phyloP scores from a whole-genome alignment of 1,140 invertebrate species.

The Drosophila repleta region DNA sequence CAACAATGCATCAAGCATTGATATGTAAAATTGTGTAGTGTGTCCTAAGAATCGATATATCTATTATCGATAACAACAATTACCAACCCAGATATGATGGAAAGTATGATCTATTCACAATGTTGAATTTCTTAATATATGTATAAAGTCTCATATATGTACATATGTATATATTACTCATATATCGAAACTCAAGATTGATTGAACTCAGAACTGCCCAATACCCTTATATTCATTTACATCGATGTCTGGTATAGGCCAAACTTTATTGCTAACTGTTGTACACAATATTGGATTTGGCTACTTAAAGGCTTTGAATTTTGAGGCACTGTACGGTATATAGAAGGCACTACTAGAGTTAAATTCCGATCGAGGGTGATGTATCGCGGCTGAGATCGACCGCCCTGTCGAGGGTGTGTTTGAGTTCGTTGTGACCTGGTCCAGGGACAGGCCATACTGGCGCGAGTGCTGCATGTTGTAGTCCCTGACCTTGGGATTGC shows the following conservation, averaged over 20 bases:
- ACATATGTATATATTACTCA: too few species aligned
- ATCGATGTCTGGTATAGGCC: neutral
- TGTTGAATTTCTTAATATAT: too few species aligned
- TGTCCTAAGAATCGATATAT: too few species aligned
- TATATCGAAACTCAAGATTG: too few species aligned
- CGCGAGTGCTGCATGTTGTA: conserved; percentile 17
- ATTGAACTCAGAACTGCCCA: too few species aligned
- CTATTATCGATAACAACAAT: too few species aligned
- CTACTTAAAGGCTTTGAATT: conserved; percentile 82
- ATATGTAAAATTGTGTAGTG: too few species aligned
- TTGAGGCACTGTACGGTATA: conserved; percentile 82
- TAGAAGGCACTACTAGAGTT: conserved; percentile 65
- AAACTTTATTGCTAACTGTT: conserved; percentile 62
- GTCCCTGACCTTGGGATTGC: neutral
- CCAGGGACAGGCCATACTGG: conserved; percentile 42
- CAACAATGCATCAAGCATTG: too few species aligned
- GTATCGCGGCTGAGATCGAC: conserved; percentile 75
- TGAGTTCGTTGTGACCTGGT: conserved; percentile 52
- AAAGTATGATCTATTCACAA: too few species aligned
- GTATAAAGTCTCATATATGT: too few species aligned
- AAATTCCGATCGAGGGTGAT: conserved; percentile 70
- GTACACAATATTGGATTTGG: conserved; percentile 53
- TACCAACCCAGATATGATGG: too few species aligned
- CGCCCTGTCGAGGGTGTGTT: conserved; percentile 72
- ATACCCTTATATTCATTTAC: too few species aligned